Evolutionary conservation across 2,113 vertebrate genomes (phyloP), one percentile per base, ranked within the genome.

Genomic region (Pandion haliaetus): DNA sequence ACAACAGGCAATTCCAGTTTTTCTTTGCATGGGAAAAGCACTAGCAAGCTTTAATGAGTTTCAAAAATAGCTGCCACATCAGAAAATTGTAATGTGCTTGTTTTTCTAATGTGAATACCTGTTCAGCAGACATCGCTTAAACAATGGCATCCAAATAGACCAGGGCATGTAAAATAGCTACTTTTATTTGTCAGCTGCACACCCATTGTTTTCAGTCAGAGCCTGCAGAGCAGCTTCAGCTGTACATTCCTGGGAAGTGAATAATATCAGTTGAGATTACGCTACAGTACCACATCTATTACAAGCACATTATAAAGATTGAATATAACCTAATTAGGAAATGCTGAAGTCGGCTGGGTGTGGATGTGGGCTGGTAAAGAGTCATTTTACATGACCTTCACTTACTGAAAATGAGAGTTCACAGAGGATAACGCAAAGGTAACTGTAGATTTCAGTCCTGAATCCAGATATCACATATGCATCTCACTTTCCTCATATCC

Each of bases 261-360:
- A 98, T 98, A 98, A 98, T 98, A 98, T 97, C 97, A 91, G 97
- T 94, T 94, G 96, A 98, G 98, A 98, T 98, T 98, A 98, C 63
- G n/a, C 97, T 98, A 93, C 96, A 97, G 96, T 96, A 96, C 98
- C 97, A 97, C 97, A 97, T 98, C 97, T 97, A 97, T 98, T 98
- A 98, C 94, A 93, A 95, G 94, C 97, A 96, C 95, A 94, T 97
- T 96, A 96, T 89, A 97, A 96, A 97, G 95, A 94, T 96, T 94
- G 98, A 97, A 96, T 97, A 96, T 98, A 97, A 95, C 98, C 98
- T 98, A 98, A 98, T 98, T 98, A 98, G 98, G 98, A 98, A 98
- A 97, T 98, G 97, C 78, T 97, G 92, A 95, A 96, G 90, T 94
- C 17, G 70, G 52, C 95, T 94, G 97, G 96, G 97, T 97, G 97